Evolutionary conservation across 2,797 vertebrate species (phyloP).

Genomic region (Ataeniobius toweri): DNA sequence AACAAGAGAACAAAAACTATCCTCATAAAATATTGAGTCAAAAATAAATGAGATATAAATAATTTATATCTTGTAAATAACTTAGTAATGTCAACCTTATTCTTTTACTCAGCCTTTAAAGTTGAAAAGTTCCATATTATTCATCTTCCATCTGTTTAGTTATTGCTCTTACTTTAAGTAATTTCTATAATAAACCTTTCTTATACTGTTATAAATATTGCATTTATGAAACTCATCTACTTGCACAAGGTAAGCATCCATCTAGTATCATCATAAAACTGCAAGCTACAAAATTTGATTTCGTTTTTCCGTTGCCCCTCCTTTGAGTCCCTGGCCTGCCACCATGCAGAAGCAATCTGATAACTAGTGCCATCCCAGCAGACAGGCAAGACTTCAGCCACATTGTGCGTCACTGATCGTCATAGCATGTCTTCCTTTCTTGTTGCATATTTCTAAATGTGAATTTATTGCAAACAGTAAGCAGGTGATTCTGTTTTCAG

Average conservation of each 20-base stretch:
- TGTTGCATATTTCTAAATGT: slow-evolving; percentile 21
- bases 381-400: slow-evolving; percentile 43
- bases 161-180: neutral
- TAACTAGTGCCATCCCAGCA: slow-evolving; percentile 58
- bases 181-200: neutral
- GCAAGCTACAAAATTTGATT: slow-evolving; percentile 19
- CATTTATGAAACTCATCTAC: neutral
- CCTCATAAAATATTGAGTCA: neutral
- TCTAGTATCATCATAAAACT: slow-evolving; percentile 12
- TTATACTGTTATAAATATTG: neutral
- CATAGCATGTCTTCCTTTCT: slow-evolving; percentile 9
- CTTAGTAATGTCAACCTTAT: neutral
- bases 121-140: neutral
- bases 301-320: slow-evolving; percentile 14
- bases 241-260: neutral
- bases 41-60: neutral
- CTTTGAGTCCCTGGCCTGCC: slow-evolving; percentile 40
- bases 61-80: neutral
- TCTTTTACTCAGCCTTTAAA: neutral
- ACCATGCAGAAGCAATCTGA: slow-evolving; percentile 62
- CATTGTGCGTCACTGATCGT: slow-evolving; percentile 49
- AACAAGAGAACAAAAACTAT: neutral
- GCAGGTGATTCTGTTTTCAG: slow-evolving; percentile 23
- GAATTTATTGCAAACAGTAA: slow-evolving; percentile 22
- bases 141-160: neutral